A percentile compares a stretch with the other conserved stretches of the same genome.
Conservation (phyloP, 2,113 vertebrate genomes). For the Stegostoma tigrinum region DNA sequence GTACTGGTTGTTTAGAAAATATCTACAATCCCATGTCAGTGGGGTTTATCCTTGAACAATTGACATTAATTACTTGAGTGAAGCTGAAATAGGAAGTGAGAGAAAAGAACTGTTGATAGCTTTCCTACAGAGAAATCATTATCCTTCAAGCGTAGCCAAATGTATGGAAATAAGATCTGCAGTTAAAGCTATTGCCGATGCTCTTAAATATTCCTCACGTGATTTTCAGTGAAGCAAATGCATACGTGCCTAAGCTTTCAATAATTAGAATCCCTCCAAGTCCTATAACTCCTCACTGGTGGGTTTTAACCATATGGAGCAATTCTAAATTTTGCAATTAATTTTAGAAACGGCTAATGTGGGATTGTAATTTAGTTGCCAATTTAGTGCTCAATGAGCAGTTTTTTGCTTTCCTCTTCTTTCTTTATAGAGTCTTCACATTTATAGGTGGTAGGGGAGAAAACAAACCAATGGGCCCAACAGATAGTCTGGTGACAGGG, state of each 20-base stretch:
- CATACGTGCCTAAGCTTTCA: background rate
- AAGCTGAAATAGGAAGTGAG: background rate
- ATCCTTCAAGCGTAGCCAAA: background rate
- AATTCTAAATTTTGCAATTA: background rate
- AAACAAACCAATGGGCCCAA: too few relatives aligned
- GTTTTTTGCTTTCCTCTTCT: background rate
- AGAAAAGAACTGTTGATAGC: background rate
- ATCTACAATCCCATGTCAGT: background rate
- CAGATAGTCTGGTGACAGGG: background rate
- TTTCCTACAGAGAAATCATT: background rate
- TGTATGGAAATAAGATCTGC: background rate
- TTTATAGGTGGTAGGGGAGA: background rate
- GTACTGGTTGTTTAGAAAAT: too few relatives aligned
- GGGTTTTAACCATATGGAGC: background rate
- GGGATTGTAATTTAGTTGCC: background rate
- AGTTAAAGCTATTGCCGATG: background rate
- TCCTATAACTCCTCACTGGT: background rate
- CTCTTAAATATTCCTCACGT: background rate
- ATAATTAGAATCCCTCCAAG: background rate
- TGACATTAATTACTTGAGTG: background rate
- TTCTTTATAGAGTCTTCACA: background rate
- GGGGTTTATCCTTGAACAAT: background rate
- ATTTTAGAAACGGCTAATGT: background rate
- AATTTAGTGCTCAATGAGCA: background rate
- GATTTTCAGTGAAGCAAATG: background rate